A percentile compares a stretch with the other conserved stretches of the same genome.
These are phyloP conservation scores for Drymodes brunneopygia DNA, from an alignment of 2,113 vertebrate genomes.

Conservation along the genomic window DNA sequence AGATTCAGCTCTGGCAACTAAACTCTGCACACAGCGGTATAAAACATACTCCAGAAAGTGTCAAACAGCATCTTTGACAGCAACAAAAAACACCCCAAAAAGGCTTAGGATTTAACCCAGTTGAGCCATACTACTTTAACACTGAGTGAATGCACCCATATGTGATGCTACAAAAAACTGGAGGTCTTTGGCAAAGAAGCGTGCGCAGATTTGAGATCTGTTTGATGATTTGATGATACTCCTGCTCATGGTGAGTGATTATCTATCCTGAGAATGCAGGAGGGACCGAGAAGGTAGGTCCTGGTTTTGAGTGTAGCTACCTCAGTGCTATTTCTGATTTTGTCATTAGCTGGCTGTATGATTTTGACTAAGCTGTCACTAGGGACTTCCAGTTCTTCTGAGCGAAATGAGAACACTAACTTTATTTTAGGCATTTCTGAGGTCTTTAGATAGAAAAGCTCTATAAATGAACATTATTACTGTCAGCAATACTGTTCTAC, in stretches of 20 bases:
- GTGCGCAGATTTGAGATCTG: not conserved
- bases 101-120: not conserved
- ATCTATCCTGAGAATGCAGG: not conserved
- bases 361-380: not conserved
- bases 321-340: not conserved
- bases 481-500: not conserved
- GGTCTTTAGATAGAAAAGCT: not conserved
- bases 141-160: not conserved
- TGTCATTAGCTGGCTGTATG: not conserved
- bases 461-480: not conserved
- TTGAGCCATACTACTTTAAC: not conserved
- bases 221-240: not conserved
- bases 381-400: not conserved
- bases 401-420: not conserved
- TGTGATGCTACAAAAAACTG: not conserved
- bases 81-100: not conserved
- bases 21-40: not conserved
- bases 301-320: not conserved
- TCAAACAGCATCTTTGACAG: not conserved
- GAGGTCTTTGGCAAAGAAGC: not conserved
- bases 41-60: not conserved
- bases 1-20: not conserved
- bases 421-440: not conserved
- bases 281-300: not conserved
- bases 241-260: not conserved